Evolutionary conservation across 2,113 vertebrate genomes (phyloP), one percentile per base, ranked within the genome.

Genomic region (Chionomys nivalis): DNA sequence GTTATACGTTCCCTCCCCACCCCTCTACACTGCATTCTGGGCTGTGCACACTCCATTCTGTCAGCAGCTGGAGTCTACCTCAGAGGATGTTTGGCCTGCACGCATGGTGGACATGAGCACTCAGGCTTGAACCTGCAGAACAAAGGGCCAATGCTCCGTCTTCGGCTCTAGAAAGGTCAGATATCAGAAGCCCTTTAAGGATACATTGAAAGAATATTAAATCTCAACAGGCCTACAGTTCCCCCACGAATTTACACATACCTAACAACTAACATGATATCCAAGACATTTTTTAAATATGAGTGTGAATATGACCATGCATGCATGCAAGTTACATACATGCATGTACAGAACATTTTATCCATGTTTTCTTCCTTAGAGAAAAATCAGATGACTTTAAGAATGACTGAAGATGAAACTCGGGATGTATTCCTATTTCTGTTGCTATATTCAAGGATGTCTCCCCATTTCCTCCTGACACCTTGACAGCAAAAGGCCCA

Each of bases 101-200:
- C 7, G 8, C 0, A 0, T 21, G 72, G 3, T 23, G 39, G 55
- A 8, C 36, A 28, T 17, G 33, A 83, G 31, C 26, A 14, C 36
- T 63, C 73, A 65, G 24, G 58, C 14, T 44, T 44, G 4, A 28
- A 24, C 79, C 63, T 93, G 33, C 68, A 55, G 44, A 44, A 42
- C 2, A 19, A 28, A 28, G 52, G 47, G 13, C 31, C 31, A 14
- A 3, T 16, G 36, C 11, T 17, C 6, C 49, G 72, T 87, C 72
- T 31, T 61, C 42, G 3, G 24, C 49, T 87, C 52, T 24, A 19
- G 36, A 23, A n/a, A 58, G 23, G 49, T 61, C 39, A 31, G 58
- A 90, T 12, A 23, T 8, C 23, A 70, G 89, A 44, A 42, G 23
- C 0, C 3, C 26, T 91, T 88, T 17, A 33, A 55, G 49, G 52